Conservation (phyloP, 2,888 invertebrate species). For the Dichetophora obliterata region DNA sequence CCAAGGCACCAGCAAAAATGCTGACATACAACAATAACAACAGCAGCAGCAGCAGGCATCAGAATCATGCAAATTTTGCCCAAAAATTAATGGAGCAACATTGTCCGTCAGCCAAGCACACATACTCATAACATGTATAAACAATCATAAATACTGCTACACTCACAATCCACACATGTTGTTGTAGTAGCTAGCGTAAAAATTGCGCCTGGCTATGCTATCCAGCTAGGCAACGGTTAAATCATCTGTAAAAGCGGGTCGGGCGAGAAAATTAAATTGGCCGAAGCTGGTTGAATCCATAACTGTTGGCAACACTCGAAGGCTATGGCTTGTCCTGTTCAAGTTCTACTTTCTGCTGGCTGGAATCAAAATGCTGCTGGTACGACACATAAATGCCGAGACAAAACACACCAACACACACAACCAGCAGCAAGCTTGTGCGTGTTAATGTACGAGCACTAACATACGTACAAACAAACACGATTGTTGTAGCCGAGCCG, state of each 20-base stretch:
- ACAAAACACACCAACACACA: constrained; percentile 42
- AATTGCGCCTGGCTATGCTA: neutral
- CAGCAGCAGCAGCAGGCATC: constrained; percentile 17
- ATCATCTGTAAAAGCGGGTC: constrained; percentile 53
- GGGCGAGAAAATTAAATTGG: constrained; percentile 62
- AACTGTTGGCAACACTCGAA: constrained; percentile 51
- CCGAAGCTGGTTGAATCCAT: constrained; percentile 57
- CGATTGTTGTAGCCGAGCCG: neutral
- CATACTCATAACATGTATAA: neutral
- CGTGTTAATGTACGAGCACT: neutral
- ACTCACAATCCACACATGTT: constrained; percentile 39
- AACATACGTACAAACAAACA: neutral
- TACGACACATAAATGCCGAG: neutral
- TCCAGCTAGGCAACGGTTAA: constrained; percentile 47
- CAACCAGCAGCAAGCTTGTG: constrained; percentile 20
- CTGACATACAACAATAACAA: constrained; percentile 22
- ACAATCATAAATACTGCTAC: constrained; percentile 1
- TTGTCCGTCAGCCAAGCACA: constrained; percentile 14
- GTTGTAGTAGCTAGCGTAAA: constrained; percentile 40
- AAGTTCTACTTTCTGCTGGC: neutral
- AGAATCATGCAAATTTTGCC: constrained; percentile 43
- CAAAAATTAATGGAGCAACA: constrained; percentile 40
- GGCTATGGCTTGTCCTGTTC: neutral
- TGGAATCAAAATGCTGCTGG: neutral
- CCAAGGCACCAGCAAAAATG: constrained; percentile 17